Evolutionary conservation across 2,888 invertebrate species (phyloP), one percentile per base, ranked within the genome.

Genomic region (Tipula confusa): DNA sequence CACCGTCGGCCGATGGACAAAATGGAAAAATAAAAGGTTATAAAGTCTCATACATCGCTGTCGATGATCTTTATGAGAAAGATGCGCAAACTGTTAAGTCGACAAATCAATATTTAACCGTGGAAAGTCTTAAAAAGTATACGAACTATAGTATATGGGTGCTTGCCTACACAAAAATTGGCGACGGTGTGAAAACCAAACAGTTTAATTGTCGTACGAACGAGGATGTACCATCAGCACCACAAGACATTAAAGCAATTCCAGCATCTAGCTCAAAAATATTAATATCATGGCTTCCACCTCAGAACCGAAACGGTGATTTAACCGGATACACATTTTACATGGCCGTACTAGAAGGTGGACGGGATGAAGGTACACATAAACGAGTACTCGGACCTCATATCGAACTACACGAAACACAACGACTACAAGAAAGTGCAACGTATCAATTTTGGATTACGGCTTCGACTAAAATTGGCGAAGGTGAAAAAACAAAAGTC

Each of bases 91-190:
- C 94, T 86, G 94, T 94, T n/a, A 96, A 96, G 86, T 89, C 90
- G 85, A 89, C 89, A 86, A 90, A 89, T 88, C 90, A 90, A 87
- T 90, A 90, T 87, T 88, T 89, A 85, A 90, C 89, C 84, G 91
- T 96, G 85, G 94, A 94, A 84, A 94, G 94, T 82, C 90, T 97
- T 84, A 92, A 94, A 87, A 95, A 96, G 86, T 97, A 93, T 89
- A 97, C 97, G 33, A 98, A 98, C 91, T 98, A 98, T 89, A 97
- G 97, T 38, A 95, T 98, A 83, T 95, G 96, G 86, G 96, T 97
- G 38, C 91, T 96, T 87, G 97, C 97, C 7, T 97, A 94, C 89
- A 98, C 98, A 0, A 92, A 94, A 43, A 95, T 95, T 81, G 98
- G 98, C 0, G 97, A 98, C 88, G 98, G 98, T 6, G 94, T 95